Evolutionary conservation across 2,113 vertebrate genomes (phyloP).

Genomic region (Serilophus lunatus): DNA sequence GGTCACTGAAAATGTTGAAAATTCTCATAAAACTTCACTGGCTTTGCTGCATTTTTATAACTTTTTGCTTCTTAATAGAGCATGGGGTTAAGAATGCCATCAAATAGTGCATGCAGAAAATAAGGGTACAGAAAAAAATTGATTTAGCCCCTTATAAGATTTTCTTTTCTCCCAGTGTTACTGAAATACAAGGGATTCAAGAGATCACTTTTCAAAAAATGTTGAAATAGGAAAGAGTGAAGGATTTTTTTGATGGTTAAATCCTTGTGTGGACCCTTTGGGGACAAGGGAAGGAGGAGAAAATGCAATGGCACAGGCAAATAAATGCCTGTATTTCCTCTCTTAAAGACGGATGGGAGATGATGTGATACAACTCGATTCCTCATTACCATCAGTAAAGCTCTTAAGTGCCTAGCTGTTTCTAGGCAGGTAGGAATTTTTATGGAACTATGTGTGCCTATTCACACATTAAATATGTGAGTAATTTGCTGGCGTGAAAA

Average conservation of each 20-base stretch:
- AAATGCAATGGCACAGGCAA: background rate
- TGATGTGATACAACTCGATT: background rate
- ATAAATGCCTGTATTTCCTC: background rate
- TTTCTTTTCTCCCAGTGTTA: background rate
- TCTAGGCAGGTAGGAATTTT: background rate
- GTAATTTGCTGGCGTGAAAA: background rate
- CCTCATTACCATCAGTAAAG: background rate
- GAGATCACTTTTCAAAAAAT: background rate
- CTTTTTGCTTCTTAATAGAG: background rate
- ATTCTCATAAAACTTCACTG: background rate
- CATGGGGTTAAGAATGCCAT: background rate
- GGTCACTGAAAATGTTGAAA: background rate
- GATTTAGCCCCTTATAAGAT: background rate
- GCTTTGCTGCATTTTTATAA: background rate
- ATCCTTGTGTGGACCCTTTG: background rate
- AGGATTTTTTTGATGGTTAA: background rate
- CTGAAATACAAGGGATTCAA: background rate
- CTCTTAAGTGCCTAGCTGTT: background rate
- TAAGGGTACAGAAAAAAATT: background rate
- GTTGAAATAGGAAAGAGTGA: background rate
- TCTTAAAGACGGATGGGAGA: background rate
- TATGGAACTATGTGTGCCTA: background rate
- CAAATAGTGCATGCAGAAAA: background rate
- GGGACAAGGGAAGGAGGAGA: too few species aligned
- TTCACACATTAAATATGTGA: background rate